Conservation (phyloP, 2,888 invertebrate species). For the Hymenopus coronatus region DNA sequence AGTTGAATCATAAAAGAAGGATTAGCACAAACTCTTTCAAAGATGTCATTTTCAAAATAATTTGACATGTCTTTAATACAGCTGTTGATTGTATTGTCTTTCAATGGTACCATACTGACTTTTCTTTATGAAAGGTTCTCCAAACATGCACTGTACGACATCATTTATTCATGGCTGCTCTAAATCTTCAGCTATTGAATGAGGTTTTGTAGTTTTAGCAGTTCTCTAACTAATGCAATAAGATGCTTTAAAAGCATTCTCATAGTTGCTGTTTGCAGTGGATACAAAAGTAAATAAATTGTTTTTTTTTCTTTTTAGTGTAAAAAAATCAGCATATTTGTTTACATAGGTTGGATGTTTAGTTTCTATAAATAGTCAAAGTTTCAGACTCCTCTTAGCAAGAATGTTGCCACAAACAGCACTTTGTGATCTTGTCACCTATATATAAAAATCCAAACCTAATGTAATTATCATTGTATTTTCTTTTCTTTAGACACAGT, state of each 20-base stretch:
- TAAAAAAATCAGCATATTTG: too few relatives aligned
- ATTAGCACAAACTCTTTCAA: not conserved
- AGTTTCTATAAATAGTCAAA: not conserved
- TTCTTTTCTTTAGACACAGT: not conserved
- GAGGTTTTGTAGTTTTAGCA: too few relatives aligned
- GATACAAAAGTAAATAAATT: not conserved
- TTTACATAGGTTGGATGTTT: not conserved
- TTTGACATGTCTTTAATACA: too few relatives aligned
- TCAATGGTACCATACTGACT: not conserved
- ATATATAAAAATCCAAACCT: too few relatives aligned
- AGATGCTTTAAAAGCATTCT: not conserved
- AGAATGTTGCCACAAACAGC: not conserved
- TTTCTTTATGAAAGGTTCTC: not conserved
- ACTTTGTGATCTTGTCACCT: not conserved
- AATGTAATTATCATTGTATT: not conserved
- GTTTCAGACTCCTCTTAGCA: not conserved
- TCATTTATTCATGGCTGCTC: too few relatives aligned
- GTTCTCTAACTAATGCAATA: not conserved
- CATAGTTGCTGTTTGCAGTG: not conserved
- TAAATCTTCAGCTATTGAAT: too few relatives aligned
- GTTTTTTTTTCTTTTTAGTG: not conserved
- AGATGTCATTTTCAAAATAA: not conserved
- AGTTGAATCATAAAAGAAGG: not conserved
- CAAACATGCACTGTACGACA: too few relatives aligned
- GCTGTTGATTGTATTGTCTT: not conserved